Base-by-base conservation (phyloP, 2,888 invertebrate genomes). In the Pollenia griseotomentosa region DNA sequence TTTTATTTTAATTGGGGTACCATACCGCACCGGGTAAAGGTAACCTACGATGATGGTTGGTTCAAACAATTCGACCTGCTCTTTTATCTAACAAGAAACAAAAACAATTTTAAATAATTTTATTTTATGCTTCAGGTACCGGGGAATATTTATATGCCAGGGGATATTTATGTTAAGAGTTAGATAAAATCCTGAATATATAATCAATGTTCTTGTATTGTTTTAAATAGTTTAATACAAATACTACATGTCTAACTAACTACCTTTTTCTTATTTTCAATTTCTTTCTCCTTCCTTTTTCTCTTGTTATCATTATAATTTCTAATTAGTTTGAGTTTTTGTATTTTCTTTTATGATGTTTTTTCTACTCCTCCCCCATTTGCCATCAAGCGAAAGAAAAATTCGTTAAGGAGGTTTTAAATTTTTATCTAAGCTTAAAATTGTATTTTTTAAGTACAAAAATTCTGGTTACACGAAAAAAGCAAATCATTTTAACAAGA, bases 221-320 rank as follows among this genome's bases (percentile, higher is more conserved):
- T 33, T 33, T 33, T 33, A 33, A 33, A 33, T 23, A 2, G 23
- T 23, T 23, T 23, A n/a, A 33, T 2, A n/a, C 40, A 61, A 1
- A 61, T 0, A 42, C 10, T 11, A 6, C 19, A 65, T 65, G 12
- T 65, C 61, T 63, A 16, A 12, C 10, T 65, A 65, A 4, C 14
- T 44, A 19, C 16, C 8, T 42, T 63, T 42, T n/a, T 10, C 42
- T 46, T 19, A 9, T 65, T 68, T 68, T 48, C 51, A 33, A 68
- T 68, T 68, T 55, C 6, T 33, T 33, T 33, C 33, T 33, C 33
- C 33, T 33, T 33, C 6, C 33, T 33, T 33, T 33, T 33, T 6
- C 6, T 33, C 33, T 5, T 68, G 68, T 66, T 66, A 59, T 57
- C 57, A 78, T 78, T 68, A 68, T 68, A 78, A 78, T 59, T 78